These are phyloP conservation scores for Imbricaverruca yamaguchii DNA, from an alignment of 2,888 invertebrate species.

Conservation along the genomic window DNA sequence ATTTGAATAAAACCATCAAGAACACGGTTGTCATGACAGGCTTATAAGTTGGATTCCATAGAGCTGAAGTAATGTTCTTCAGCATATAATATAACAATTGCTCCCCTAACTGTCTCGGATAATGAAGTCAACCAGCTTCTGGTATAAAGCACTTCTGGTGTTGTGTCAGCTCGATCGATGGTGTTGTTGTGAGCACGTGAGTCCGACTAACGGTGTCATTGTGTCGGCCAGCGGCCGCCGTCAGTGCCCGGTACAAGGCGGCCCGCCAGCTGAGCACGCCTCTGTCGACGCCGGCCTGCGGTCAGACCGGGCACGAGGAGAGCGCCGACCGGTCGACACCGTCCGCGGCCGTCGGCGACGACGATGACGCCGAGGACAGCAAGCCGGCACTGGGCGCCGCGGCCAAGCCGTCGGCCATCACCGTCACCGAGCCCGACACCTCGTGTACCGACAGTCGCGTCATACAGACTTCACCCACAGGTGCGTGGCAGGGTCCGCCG, in stretches of 20 bases:
- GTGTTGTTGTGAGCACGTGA: background rate
- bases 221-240: constrained; percentile 40
- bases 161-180: no score
- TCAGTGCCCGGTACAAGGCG: constrained; percentile 10
- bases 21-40: no score
- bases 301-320: background rate
- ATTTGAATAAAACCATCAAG: no score
- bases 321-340: no score
- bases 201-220: constrained; percentile 31
- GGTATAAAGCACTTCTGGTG: no score
- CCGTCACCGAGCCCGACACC: constrained; percentile 46
- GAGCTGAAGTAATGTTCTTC: no score
- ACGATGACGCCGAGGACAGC: no score
- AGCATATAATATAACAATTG: no score
- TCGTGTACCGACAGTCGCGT: constrained; percentile 40
- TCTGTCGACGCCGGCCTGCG: background rate
- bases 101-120: no score
- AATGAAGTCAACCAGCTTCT: no score
- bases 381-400: background rate
- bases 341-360: no score
- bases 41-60: no score
- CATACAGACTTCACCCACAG: constrained; percentile 28
- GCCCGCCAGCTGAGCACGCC: constrained; percentile 1
- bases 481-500: background rate
- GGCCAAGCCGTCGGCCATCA: constrained; percentile 36